Evolutionary conservation across 2,888 invertebrate species (phyloP), one percentile per base, ranked within the genome.

Genomic region (Agrotis exclamationis): DNA sequence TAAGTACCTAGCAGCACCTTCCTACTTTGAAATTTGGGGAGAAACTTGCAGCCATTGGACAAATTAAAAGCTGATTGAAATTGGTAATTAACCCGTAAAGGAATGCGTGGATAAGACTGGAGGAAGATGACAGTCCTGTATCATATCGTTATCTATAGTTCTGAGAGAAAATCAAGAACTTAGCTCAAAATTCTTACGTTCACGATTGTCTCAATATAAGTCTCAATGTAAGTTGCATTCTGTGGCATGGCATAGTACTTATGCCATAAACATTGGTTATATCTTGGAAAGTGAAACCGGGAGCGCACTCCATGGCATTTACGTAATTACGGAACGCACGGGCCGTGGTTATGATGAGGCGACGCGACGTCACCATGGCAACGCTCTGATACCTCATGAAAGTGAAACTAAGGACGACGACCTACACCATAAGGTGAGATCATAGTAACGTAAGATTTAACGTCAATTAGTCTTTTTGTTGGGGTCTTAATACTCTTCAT

Each of bases 381-480:
- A 91, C 90, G 92, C 90, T 91, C 91, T 91, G 89, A 92, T 93
- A 91, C 89, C 84, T 86, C 87, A 88, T 82, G 90, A 93, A 93
- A 94, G 94, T 93, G 92, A 93, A 94, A 93, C 88, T 84, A 74
- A 80, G 90, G 87, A 87, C 87, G 82, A 82, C 85, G 89, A 91
- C 88, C 90, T 74, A 73, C 79, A 66, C 44, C 62, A 50, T 63
- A 56, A 67, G 47, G 58, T 62, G 60, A 63, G 47, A 60, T n/a
- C 28, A 45, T 50, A 69, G 47, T 54, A 53, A 47, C n/a, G 39
- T 65, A 47, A 48, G 51, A 22, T 48, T 62, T 58, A 44, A 68
- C 45, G 16, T 14, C 50, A 68, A 33, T 33, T 33, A 33, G 7
- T 0, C 33, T 33, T 33, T 33, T 6, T 33, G 24, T 2, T 5